Percentiles rank a stretch among this genome's conserved stretches.
Evolutionary conservation across 2,888 invertebrate species (phyloP).

Genomic region (Gibbula magus): DNA sequence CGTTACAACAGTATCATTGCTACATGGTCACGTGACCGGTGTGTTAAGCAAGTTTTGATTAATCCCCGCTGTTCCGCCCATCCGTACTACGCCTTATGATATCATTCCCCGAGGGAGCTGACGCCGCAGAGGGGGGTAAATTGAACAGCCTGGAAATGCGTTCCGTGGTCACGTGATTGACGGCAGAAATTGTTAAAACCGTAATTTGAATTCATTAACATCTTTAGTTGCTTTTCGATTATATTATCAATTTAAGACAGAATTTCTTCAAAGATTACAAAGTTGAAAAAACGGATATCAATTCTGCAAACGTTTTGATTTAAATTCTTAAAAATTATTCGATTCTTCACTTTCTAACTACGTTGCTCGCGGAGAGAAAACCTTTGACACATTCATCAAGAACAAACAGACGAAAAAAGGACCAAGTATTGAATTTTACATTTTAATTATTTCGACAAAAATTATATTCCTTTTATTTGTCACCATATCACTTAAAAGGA

Average conservation of each 20-base stretch:
- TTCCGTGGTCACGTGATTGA: not conserved
- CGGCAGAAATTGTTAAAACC: not conserved
- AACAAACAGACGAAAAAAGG: no score
- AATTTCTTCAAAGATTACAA: not conserved
- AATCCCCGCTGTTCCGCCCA: slow-evolving; percentile 12
- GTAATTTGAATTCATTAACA: not conserved
- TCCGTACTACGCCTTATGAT: not conserved
- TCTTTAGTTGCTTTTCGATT: not conserved
- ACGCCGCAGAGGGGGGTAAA: slow-evolving; percentile 18
- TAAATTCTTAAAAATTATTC: no score
- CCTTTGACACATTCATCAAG: no score
- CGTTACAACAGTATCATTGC: slow-evolving; percentile 19
- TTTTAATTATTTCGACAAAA: no score
- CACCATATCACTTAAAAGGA: no score
- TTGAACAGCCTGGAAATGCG: not conserved
- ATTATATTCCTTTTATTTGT: no score
- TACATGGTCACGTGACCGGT: slow-evolving; percentile 15
- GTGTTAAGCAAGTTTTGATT: slow-evolving; percentile 21
- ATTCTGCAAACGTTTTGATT: no score
- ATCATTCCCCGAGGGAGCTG: not conserved
- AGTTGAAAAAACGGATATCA: not conserved
- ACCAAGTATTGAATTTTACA: no score
- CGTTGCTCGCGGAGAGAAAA: no score
- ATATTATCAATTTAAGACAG: not conserved
- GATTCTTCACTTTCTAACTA: no score